Evolutionary conservation across 92 coral and sea anemone genomes (phyloP).

Genomic region (Epizoanthus illoricatus): DNA sequence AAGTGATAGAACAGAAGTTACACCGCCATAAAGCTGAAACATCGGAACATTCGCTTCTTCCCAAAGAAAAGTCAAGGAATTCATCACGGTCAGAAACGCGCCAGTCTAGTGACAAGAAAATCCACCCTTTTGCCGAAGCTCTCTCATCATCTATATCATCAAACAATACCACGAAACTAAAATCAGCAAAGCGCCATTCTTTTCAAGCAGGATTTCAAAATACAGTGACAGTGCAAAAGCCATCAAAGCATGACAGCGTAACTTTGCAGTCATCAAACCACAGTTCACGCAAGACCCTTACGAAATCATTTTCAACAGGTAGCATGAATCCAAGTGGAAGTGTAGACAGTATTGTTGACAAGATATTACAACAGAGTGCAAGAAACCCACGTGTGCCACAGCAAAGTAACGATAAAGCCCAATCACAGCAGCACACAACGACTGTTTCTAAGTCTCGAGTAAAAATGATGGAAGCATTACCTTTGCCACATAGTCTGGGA

Average conservation of each 20-base stretch:
- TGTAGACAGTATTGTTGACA: slow-evolving; percentile 10
- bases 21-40: not conserved
- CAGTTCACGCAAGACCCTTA: too few relatives aligned
- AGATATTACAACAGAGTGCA: not conserved
- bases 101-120: too few relatives aligned
- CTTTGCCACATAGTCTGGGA: not conserved
- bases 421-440: not conserved
- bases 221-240: not conserved
- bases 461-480: slow-evolving; percentile 25
- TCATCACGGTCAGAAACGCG: too few relatives aligned
- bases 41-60: not conserved
- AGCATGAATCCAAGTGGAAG: too few relatives aligned
- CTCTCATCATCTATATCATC: not conserved
- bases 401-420: not conserved
- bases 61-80: not conserved
- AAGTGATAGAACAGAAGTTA: not conserved
- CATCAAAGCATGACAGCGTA: not conserved
- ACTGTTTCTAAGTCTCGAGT: not conserved
- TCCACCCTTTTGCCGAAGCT: too few relatives aligned
- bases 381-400: not conserved
- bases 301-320: too few relatives aligned
- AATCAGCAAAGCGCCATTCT: not conserved
- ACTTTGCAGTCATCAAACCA: not conserved
- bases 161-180: not conserved
- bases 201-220: not conserved